Conservation (phyloP, 2,888 invertebrate genomes). For the Perizoma affinitatum region DNA sequence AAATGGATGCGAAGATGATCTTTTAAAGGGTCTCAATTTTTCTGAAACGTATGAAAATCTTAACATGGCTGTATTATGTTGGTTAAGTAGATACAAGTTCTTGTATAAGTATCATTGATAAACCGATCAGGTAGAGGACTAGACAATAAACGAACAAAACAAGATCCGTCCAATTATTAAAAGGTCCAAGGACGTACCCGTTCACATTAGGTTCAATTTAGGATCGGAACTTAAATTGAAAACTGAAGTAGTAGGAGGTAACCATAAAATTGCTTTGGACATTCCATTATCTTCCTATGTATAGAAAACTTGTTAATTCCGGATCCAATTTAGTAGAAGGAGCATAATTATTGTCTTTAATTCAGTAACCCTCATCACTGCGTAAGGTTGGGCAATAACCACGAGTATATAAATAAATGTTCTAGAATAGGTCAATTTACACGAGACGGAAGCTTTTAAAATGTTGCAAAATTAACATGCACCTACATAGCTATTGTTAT, state of each 20-base stretch:
- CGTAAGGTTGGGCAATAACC: neutral
- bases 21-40: no score
- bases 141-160: neutral
- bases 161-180: neutral
- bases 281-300: neutral
- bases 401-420: no score
- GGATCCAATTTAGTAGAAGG: neutral
- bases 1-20: no score
- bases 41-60: no score
- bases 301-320: neutral
- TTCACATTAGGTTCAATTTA: conserved; percentile 15
- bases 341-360: conserved; percentile 4
- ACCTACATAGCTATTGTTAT: no score
- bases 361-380: conserved; percentile 8
- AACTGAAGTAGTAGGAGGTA: conserved; percentile 23
- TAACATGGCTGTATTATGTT: no score
- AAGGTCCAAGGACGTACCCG: neutral
- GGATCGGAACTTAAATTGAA: conserved; percentile 22
- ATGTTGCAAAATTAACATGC: no score
- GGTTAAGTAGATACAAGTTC: no score
- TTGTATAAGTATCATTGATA: no score
- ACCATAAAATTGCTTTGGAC: conserved; percentile 26
- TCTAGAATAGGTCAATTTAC: no score
- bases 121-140: no score
- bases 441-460: no score